Percentiles rank a stretch among this genome's conserved stretches.
These are phyloP conservation scores for Schizopygopsis malacanthus DNA, from an alignment of 2,797 vertebrate species.

Conservation along the genomic window DNA sequence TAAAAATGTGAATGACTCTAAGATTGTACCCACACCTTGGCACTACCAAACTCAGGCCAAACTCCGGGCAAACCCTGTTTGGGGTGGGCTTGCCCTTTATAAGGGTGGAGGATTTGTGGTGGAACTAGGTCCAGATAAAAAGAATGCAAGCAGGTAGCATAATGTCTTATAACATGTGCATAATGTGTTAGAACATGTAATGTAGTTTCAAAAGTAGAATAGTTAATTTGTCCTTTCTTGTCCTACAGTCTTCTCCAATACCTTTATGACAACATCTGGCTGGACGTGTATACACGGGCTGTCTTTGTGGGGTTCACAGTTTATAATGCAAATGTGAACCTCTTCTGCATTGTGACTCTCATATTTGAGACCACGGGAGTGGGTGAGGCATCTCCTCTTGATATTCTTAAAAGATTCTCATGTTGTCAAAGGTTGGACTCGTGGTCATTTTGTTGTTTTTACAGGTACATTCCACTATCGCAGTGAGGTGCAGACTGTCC, in stretches of 20 bases:
- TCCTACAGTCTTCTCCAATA: conserved; percentile 84
- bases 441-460: conserved; percentile 35
- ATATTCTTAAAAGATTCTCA: not conserved
- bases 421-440: not conserved
- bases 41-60: conserved; percentile 85
- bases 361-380: conserved; percentile 88
- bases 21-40: conserved; percentile 77
- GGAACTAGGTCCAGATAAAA: conserved; percentile 82
- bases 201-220: not conserved
- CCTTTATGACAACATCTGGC: conserved; percentile 88
- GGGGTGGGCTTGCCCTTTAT: conserved; percentile 88
- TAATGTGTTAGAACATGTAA: not conserved
- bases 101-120: conserved; percentile 90
- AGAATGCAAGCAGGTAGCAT: conserved; percentile 83
- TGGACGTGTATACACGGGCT: conserved; percentile 89
- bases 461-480: conserved; percentile 89
- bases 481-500: conserved; percentile 84
- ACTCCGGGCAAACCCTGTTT: conserved; percentile 80
- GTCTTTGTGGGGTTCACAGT: conserved; percentile 94
- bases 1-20: conserved; percentile 64
- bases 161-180: not conserved
- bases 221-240: not conserved
- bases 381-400: conserved; percentile 74
- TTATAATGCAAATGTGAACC: conserved; percentile 95
- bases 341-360: conserved; percentile 90